These are phyloP conservation scores for Aselliscus stoliczkanus DNA, from an alignment of 2,797 vertebrate genomes.

Conservation along the genomic window DNA sequence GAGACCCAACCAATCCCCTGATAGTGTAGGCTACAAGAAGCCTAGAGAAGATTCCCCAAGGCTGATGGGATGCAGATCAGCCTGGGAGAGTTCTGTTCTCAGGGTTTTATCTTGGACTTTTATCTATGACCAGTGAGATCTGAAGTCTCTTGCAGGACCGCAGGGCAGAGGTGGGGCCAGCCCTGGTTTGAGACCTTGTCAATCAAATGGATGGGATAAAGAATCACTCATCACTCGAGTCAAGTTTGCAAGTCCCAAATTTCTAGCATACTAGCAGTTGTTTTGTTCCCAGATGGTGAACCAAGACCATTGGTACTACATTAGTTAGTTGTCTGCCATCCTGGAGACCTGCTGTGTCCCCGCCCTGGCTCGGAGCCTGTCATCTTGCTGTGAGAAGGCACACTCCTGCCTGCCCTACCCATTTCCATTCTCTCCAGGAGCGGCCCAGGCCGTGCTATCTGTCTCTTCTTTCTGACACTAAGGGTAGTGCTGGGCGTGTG, in stretches of 20 bases:
- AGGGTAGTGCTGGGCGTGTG: not conserved
- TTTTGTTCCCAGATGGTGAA: not conserved
- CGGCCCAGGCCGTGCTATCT: accelerated
- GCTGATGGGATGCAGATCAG: not conserved
- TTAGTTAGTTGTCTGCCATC: accelerated
- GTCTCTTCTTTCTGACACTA: not conserved
- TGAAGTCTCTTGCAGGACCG: not conserved
- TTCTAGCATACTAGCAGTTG: not conserved
- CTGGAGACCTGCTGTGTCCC: not conserved
- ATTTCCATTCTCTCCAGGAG: accelerated
- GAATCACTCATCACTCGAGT: not conserved
- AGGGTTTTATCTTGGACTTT: constrained; percentile 48
- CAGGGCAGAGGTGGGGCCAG: not conserved
- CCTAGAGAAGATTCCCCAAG: not conserved
- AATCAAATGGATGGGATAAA: not conserved
- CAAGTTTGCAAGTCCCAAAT: not conserved
- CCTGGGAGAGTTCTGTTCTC: constrained; percentile 45
- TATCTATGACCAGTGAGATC: constrained; percentile 34
- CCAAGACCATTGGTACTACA: not conserved
- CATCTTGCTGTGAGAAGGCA: not conserved
- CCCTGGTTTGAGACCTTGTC: not conserved
- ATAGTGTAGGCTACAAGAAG: not conserved
- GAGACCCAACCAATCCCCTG: not conserved
- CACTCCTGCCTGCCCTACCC: not conserved
- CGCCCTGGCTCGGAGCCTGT: not conserved